Evolutionary conservation across 2,888 invertebrate genomes (phyloP), one percentile per base, ranked within the genome.

Genomic region (Clivina fossor): DNA sequence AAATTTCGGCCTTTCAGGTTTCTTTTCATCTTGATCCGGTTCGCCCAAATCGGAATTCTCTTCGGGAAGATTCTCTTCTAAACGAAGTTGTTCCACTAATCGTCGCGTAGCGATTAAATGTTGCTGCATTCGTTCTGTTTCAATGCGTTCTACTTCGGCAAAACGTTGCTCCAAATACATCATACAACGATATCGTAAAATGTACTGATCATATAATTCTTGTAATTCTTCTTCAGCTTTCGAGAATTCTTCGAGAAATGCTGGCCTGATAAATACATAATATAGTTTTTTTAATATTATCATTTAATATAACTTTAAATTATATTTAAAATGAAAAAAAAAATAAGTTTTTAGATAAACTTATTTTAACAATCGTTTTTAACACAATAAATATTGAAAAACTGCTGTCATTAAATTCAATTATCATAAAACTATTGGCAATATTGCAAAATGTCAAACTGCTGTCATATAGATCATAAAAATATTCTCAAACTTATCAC

Each of bases 221-320:
- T 90, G 87, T 13, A 98, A 73, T 69, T 95, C 93, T 33, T 79
- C 76, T 73, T 99, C 97, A 48, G 93, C 78, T 41, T 86, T 84
- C 57, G 93, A 92, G 72, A 94, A 91, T 73, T 99, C 98, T 65
- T 95, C 93, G 80, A 97, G 87, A 72, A 96, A 98, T 0, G 95
- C 96, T 0, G 98, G 98, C 46, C 91, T 88, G n/a, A n/a, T n/a
- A n/a, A n/a, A n/a, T n/a, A n/a, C n/a, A n/a, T n/a, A n/a, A n/a
- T n/a, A n/a, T n/a, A n/a, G n/a, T n/a, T n/a, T n/a, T n/a, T n/a
- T n/a, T n/a, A n/a, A n/a, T n/a, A n/a, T n/a, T n/a, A n/a, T n/a
- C n/a, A n/a, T n/a, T n/a, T n/a, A n/a, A n/a, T n/a, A n/a, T n/a
- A n/a, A n/a, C n/a, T n/a, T 26, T 26, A 20, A 20, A 40, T 13